These are phyloP conservation scores for Salvelinus fontinalis DNA, from an alignment of 2,113 vertebrate species.

Conservation along the genomic window DNA sequence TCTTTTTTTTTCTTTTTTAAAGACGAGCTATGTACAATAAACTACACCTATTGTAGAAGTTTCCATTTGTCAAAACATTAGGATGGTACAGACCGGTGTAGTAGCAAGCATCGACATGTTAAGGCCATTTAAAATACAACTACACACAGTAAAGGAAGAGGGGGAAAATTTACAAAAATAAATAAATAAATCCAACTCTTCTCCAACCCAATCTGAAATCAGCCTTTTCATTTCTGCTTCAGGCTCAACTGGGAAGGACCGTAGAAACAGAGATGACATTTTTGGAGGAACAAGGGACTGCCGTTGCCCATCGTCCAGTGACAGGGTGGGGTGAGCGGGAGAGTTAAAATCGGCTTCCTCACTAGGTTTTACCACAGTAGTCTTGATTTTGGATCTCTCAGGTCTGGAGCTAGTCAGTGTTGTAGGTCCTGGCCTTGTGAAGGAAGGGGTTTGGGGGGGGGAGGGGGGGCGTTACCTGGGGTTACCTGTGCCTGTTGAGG, in stretches of 20 bases:
- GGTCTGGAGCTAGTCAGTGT: not conserved
- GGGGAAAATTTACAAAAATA: not conserved
- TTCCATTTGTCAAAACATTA: constrained; percentile 52
- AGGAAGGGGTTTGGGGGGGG: not conserved
- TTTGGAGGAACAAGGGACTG: not conserved
- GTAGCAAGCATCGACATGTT: constrained; percentile 47
- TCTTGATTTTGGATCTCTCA: not conserved
- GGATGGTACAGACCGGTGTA: constrained; percentile 32
- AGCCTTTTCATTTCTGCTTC: too few relatives aligned
- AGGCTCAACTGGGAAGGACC: too few relatives aligned
- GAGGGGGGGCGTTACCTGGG: not conserved
- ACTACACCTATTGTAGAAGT: constrained; percentile 74
- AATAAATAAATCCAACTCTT: constrained; percentile 2
- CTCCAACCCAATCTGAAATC: too few relatives aligned
- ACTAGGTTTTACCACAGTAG: not conserved
- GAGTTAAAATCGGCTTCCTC: not conserved
- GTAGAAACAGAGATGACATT: too few relatives aligned
- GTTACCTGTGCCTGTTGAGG: constrained; percentile 85
- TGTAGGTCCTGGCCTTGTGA: not conserved
- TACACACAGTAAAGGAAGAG: constrained; percentile 31
- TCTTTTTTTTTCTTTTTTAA: constrained; percentile 60
- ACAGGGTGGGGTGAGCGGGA: not conserved
- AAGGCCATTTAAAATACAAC: constrained; percentile 54
- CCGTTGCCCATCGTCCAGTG: not conserved
- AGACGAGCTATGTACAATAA: constrained; percentile 73